Evolutionary conservation across 2,113 vertebrate genomes (phyloP).

Genomic region (Esox niger): DNA sequence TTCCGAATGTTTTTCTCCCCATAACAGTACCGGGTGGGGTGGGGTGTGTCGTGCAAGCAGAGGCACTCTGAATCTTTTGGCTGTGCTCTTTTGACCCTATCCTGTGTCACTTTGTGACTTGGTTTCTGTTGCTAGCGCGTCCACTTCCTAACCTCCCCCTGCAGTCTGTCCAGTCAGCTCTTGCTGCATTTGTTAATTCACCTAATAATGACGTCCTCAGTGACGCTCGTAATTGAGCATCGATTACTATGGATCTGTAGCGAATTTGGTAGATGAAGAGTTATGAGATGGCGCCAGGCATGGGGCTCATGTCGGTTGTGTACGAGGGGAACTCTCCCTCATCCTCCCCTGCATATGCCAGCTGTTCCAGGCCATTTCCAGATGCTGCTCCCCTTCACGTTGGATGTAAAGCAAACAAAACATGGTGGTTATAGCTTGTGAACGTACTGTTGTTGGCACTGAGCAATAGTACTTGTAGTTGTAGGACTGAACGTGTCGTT

Average conservation of each 20-base stretch:
- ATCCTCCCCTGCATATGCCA: constrained; percentile 24
- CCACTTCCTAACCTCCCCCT: constrained; percentile 12
- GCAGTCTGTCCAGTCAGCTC: neutral
- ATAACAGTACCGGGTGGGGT: neutral
- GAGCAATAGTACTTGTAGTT: neutral
- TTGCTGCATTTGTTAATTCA: constrained; percentile 13
- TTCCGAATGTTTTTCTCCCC: neutral
- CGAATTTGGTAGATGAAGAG: constrained; percentile 7
- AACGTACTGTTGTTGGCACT: constrained; percentile 28
- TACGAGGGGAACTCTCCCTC: neutral
- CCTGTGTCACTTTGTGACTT: neutral
- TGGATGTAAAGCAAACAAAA: neutral
- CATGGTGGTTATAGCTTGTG: constrained; percentile 19
- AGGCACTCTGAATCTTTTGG: neutral
- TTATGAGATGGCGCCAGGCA: neutral
- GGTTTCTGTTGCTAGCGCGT: constrained; percentile 16
- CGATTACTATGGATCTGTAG: constrained; percentile 35
- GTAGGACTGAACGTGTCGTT: neutral
- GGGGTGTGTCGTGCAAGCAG: too few relatives aligned
- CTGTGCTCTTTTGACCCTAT: neutral
- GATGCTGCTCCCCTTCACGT: constrained; percentile 32
- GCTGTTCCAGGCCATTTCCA: constrained; percentile 49
- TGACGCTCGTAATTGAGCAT: constrained; percentile 5
- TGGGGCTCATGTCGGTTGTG: neutral
- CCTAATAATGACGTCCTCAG: constrained; percentile 11